Evolutionary conservation across 2,888 invertebrate species (phyloP).

Genomic region (Macrostomum cliftonense): DNA sequence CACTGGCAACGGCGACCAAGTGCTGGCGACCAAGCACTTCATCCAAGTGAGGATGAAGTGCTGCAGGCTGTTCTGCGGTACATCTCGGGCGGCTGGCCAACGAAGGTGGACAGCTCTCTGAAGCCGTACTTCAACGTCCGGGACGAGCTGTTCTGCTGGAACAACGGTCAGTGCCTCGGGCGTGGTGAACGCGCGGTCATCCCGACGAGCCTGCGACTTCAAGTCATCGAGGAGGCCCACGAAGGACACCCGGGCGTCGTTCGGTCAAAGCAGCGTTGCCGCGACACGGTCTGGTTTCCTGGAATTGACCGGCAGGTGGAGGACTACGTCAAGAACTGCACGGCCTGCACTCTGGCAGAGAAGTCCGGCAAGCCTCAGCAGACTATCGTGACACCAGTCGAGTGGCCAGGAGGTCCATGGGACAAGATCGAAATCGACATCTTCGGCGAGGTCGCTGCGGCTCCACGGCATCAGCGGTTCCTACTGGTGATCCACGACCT

Average conservation of each 20-base stretch:
- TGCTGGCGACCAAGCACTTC: too few species aligned
- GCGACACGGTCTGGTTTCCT: background rate
- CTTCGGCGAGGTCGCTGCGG: too few species aligned
- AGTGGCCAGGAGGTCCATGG: too few species aligned
- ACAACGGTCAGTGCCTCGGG: background rate
- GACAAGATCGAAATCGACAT: too few species aligned
- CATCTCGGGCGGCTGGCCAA: constrained; percentile 1
- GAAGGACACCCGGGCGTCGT: constrained; percentile 1
- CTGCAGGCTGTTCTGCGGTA: background rate
- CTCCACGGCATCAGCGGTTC: too few species aligned
- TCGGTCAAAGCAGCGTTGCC: constrained; percentile 1
- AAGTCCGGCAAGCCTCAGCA: constrained; percentile 4
- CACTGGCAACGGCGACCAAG: too few species aligned
- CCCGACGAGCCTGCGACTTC: background rate
- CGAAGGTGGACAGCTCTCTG: background rate
- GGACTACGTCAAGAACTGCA: constrained; percentile 1
- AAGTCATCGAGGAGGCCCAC: too few species aligned
- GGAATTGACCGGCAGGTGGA: constrained; percentile 1
- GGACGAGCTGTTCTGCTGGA: background rate
- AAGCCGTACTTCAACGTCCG: background rate
- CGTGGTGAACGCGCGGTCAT: constrained; percentile 1
- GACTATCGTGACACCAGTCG: too few species aligned
- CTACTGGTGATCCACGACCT: too few species aligned
- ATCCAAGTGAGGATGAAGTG: background rate
- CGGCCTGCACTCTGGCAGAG: background rate